Evolutionary conservation across 2,113 vertebrate genomes (phyloP).

Genomic region (Pycnonotus jocosus): DNA sequence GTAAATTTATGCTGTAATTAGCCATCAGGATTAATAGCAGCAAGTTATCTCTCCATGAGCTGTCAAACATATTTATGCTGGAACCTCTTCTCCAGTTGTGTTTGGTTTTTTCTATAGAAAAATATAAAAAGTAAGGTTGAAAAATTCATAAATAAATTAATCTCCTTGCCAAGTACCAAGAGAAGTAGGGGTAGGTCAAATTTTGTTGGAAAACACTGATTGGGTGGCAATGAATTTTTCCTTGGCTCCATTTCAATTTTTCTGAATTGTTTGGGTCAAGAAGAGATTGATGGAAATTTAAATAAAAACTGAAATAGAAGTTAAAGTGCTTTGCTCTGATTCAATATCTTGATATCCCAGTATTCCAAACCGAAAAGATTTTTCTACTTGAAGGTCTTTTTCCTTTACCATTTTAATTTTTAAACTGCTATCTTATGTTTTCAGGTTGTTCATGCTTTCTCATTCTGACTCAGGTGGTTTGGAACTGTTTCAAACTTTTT

Average conservation of each 20-base stretch:
- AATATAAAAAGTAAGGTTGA: background rate
- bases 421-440: background rate
- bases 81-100: background rate
- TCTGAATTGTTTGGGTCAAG: background rate
- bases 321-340: background rate
- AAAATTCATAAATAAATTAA: background rate
- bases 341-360: conserved; percentile 11
- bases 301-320: conserved; percentile 27
- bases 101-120: background rate
- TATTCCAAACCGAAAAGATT: background rate
- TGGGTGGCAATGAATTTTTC: background rate
- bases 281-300: conserved; percentile 21
- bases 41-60: background rate
- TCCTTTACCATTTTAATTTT: conserved; percentile 9
- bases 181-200: background rate
- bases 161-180: background rate
- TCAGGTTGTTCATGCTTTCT: background rate
- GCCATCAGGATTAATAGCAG: background rate
- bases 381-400: conserved; percentile 10
- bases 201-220: background rate
- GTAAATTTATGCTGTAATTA: background rate
- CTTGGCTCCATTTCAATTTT: background rate
- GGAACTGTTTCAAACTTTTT: conserved; percentile 1
- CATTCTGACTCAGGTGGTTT: background rate
- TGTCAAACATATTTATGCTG: background rate